A percentile compares a stretch with the other conserved stretches of the same genome.
phyloP scores from a whole-genome alignment of 2,888 invertebrate genomes.

The Athalia cordata region DNA sequence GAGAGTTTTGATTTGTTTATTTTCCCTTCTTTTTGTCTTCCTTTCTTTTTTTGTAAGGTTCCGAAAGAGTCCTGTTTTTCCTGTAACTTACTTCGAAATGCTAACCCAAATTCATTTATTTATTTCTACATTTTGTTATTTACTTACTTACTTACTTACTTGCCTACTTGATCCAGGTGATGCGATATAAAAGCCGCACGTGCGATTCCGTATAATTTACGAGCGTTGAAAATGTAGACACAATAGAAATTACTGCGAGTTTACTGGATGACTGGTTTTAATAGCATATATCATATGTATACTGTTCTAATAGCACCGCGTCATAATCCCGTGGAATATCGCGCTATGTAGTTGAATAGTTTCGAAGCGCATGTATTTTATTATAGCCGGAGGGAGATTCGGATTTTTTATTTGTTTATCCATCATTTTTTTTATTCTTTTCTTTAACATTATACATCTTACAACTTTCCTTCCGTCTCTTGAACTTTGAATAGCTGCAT shows the following conservation, averaged over 20 bases:
- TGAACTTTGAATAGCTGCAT: no score
- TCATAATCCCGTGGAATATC: not conserved
- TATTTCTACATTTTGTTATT: not conserved
- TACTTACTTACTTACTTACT: conserved; percentile 24
- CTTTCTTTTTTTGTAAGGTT: not conserved
- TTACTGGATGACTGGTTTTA: conserved; percentile 25
- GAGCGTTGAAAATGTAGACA: conserved; percentile 19
- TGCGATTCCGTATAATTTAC: conserved; percentile 23
- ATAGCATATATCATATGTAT: not conserved
- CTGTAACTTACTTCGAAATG: not conserved
- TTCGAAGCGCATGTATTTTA: not conserved
- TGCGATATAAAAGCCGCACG: conserved; percentile 3
- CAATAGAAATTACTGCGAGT: conserved; percentile 38
- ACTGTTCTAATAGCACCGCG: not conserved
- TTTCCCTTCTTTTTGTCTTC: not conserved
- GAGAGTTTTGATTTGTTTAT: not conserved
- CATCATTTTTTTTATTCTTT: no score
- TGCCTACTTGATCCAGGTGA: not conserved
- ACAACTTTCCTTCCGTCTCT: no score
- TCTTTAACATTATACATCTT: no score
- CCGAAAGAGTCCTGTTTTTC: not conserved
- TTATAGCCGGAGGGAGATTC: not conserved
- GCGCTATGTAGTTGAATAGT: no score
- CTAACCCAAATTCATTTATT: not conserved
- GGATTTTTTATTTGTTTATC: no score